Evolutionary conservation across 2,888 invertebrate species (phyloP), one percentile per base, ranked within the genome.

Genomic region (Stenchaetothrips biformis): DNA sequence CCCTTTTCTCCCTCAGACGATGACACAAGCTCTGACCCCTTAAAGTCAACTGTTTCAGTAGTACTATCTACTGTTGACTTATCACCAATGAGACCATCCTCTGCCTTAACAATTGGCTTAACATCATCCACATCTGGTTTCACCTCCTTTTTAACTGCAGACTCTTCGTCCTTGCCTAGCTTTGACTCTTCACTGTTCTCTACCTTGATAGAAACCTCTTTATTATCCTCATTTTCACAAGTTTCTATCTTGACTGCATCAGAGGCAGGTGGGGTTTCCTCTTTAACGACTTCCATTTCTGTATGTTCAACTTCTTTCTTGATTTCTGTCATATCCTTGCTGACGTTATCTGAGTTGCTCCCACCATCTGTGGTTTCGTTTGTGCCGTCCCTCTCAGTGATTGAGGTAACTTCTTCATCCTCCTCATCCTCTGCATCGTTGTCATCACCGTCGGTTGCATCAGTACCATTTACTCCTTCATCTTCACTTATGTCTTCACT

Each of bases 191-290:
- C 81, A 78, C 87, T 82, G 88, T 89, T 80, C 88, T 89, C 0
- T 0, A 84, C 85, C 74, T 86, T 85, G 79, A 85, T 84, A 47
- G 84, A 84, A 80, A 84, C 85, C 81, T 84, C 84, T 80, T 88
- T 90, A 7, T 90, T 89, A 80, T 88, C 85, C 85, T 87, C 88
- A 0, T 84, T 85, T 9, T 88, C 87, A 77, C 87, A 86, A 0
- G 82, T 83, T 21, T 87, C 86, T 2, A 86, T 81, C 83, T 79
- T 84, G 83, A 78, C 74, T 74, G 78, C 78, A 74, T 82, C 80
- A 8, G 25, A 9, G 25, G 7, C 8, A 25, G 25, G 21, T 74
- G 21, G 25, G 8, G 21, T 21, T 74, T 74, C 67, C 11, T 74
- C 67, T 74, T 74, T 74, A 11, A 25, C 21, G 21, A 13, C 59